Evolutionary conservation across 1,140 invertebrate species (phyloP), one percentile per base, ranked within the genome.

Genomic region (Temnothorax curvispinosus): DNA sequence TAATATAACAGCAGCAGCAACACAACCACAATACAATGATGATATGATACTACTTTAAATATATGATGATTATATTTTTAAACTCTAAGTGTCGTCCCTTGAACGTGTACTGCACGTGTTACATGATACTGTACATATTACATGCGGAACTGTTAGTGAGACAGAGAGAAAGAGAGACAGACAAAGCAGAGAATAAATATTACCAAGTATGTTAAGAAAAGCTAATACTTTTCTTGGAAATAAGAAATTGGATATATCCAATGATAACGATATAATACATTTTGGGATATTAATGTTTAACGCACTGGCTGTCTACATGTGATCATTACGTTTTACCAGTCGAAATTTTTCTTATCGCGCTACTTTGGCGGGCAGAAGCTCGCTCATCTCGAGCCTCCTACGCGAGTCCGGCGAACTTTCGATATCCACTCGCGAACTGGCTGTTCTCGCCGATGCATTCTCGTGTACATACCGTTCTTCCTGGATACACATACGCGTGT

Each of bases 41-140:
- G 92, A 91, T 93, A 91, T 94, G 93, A 94, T 90, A 93, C 90
- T 94, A 95, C 94, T 95, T 93, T 93, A 95, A 95, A 95, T 93
- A 92, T 92, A 92, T 91, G 91, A 95, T 94, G 92, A 95, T 95
- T 95, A 95, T 95, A 95, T 95, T 95, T 95, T 95, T 95, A 95
- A 95, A 95, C 93, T 95, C 94, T 95, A 95, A 95, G 94, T 95
- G 94, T 95, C 95, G 94, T 95, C 92, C 93, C 89, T 67, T 94
- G 90, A 93, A 92, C 93, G 92, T 93, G 93, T 94, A 91, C 92
- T 92, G 82, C 88, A 91, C 91, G 89, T 91, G 88, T 87, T 87
- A 85, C 85, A 76, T 78, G 91, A 93, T 93, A 93, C 90, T 94
- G 94, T 95, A 94, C 85, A 94, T 94, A 94, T 89, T 86, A 90